Base-by-base conservation (phyloP, 1,140 invertebrate genomes). In the Solen grandis region DNA sequence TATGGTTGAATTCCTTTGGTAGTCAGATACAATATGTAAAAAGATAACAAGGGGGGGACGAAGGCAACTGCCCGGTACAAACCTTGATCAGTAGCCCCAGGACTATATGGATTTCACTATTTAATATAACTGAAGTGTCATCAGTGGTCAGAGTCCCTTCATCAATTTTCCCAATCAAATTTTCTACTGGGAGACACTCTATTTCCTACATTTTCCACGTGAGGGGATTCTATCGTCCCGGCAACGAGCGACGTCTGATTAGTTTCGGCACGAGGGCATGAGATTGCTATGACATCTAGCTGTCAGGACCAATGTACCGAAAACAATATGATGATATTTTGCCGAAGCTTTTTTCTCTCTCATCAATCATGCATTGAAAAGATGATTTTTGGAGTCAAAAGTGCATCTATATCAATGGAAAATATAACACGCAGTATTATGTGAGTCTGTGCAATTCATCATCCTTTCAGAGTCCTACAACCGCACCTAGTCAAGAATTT, bases 101-200 rank as follows among this genome's bases (percentile, higher is more conserved):
- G 19, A 46, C 41, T 46, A 46, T 19, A 46, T 46, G 41, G 41
- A 46, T 46, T 46, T 68, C 77, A 73, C 72, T 80, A 80, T 60
- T 72, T 80, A 35, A 72, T 80, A 62, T 33, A 62, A 36, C 14
- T 22, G 27, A 13, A 52, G 41, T 80, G 77, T 80, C 77, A 80
- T 72, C 68, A 33, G 22, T 72, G 77, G 77, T 72, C 77, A 72
- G 22, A 36, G 10, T 13, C 25, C n/a, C n/a, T 80, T 68, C 72
- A 72, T 60, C 38, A 72, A 72, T 46, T 73, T 80, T 57, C 68
- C 50, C 57, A 80, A 80, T 80, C 77, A 80, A 72, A 72, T 72
- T 80, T 80, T 80, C 77, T 73, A 62, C 55, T 38, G 55, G 46
- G 69, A 80, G 77, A 80, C 77, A 80, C 77, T 31, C 77, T 80